phyloP scores from a whole-genome alignment of 2,113 vertebrate genomes.

The Zosterops borbonicus region DNA sequence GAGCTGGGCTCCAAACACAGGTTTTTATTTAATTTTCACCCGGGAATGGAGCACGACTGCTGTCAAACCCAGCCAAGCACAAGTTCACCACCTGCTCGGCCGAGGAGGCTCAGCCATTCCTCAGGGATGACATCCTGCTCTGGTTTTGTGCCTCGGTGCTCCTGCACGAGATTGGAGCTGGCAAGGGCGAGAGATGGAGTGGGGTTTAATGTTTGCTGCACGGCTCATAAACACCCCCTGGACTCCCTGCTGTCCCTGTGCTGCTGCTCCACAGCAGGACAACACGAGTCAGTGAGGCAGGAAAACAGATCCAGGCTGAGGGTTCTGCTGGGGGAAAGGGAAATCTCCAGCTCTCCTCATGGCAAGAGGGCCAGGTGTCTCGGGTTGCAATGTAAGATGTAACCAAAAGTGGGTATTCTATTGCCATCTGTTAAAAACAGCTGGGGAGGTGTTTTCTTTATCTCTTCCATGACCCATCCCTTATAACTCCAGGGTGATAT shows the following conservation, averaged over 20 bases:
- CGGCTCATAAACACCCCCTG: background rate
- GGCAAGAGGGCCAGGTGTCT: background rate
- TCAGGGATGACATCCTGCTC: background rate
- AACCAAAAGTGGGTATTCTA: too few relatives aligned
- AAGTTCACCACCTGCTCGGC: background rate
- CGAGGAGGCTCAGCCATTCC: background rate
- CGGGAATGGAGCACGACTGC: background rate
- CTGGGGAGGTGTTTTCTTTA: too few relatives aligned
- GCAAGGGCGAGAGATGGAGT: background rate
- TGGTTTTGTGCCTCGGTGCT: background rate
- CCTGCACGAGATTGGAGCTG: accelerated
- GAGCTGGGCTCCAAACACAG: background rate
- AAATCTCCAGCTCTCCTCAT: background rate
- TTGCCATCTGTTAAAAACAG: too few relatives aligned
- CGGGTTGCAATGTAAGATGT: too few relatives aligned
- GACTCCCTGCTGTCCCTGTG: too few relatives aligned
- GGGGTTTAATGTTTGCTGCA: background rate
- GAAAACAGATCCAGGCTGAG: background rate
- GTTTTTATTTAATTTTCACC: background rate
- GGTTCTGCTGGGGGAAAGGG: background rate
- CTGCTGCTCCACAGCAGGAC: background rate
- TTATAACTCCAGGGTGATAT: too few relatives aligned
- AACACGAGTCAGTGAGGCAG: background rate
- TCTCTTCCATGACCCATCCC: too few relatives aligned
- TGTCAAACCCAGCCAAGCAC: background rate